Conservation (phyloP, 2,113 vertebrate genomes). For the Parotia lawesii region DNA sequence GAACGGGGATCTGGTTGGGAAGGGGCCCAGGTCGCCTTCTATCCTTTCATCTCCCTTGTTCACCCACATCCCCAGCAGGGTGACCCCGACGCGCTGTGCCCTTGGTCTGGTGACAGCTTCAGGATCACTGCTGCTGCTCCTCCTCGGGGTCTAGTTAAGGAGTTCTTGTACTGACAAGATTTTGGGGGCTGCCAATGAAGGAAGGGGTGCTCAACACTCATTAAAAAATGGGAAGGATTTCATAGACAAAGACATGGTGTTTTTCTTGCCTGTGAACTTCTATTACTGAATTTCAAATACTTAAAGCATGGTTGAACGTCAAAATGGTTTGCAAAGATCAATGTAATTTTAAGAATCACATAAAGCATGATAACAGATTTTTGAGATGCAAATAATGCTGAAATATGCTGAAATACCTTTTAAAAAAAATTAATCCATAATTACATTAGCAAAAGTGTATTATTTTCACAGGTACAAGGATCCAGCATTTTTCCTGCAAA, state of each 20-base stretch:
- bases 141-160: fast-evolving
- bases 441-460: background rate
- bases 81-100: fast-evolving
- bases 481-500: background rate
- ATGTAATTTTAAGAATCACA: background rate
- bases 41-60: fast-evolving
- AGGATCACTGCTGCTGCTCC: background rate
- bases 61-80: background rate
- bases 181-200: background rate
- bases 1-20: background rate
- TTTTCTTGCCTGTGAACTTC: background rate
- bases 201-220: background rate
- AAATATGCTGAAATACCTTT: background rate
- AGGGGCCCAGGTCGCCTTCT: background rate
- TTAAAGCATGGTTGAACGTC: background rate
- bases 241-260: fast-evolving
- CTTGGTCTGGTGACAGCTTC: background rate
- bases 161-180: background rate
- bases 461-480: background rate
- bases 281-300: background rate
- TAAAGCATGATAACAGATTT: background rate
- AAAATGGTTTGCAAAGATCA: background rate
- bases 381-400: background rate
- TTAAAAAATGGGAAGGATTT: background rate
- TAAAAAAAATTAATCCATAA: background rate